These are phyloP conservation scores for Chamaetylas fuelleborni DNA, from an alignment of 2,113 vertebrate species.

Conservation along the genomic window DNA sequence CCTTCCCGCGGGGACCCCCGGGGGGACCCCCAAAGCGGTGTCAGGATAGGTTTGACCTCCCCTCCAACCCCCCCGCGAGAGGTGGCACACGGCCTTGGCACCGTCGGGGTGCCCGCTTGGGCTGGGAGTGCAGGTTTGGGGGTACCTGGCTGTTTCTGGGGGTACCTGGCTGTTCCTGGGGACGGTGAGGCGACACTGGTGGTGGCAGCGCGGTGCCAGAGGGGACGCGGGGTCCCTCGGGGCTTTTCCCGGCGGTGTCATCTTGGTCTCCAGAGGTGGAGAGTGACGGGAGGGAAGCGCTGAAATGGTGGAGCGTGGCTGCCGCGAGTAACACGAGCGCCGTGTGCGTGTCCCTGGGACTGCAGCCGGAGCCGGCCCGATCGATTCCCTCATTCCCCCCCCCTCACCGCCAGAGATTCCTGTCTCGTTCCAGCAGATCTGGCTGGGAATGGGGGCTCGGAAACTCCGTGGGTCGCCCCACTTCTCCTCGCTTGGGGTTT, in stretches of 20 bases:
- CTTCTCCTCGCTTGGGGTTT: neutral
- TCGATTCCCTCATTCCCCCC: neutral
- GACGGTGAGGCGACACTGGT: accelerated
- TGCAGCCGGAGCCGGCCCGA: neutral
- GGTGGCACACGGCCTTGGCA: neutral
- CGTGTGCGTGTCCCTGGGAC: neutral
- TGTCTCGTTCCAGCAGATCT: neutral
- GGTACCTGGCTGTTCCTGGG: neutral
- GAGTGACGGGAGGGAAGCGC: neutral
- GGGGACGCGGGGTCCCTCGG: neutral
- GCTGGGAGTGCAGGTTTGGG: neutral
- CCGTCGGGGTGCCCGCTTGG: neutral
- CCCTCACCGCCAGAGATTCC: neutral
- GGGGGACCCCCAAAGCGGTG: accelerated
- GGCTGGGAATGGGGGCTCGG: neutral
- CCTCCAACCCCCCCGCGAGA: neutral
- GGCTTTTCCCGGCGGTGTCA: neutral
- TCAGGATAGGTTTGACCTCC: too few relatives aligned
- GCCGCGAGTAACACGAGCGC: neutral
- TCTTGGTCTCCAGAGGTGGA: neutral
- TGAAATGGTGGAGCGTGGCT: neutral
- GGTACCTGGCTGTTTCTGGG: neutral
- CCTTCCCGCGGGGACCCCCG: neutral
- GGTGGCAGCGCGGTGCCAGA: accelerated
- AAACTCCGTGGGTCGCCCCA: neutral